A percentile compares a stretch with the other conserved stretches of the same genome.
Conservation (phyloP, 2,888 invertebrate species). For the Lobophora halterata region DNA sequence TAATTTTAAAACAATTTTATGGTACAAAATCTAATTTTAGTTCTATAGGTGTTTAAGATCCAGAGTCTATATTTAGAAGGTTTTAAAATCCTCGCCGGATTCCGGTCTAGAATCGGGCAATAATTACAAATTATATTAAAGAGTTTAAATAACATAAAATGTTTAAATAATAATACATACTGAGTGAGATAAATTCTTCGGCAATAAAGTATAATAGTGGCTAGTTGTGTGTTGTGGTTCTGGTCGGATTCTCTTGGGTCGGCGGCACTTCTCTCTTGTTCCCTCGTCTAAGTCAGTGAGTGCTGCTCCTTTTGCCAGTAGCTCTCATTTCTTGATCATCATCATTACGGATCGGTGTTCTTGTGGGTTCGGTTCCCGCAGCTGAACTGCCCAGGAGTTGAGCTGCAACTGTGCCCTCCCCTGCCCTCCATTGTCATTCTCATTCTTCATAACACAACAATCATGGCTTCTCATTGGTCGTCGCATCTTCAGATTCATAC, state of each 20-base stretch:
- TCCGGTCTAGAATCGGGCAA: conserved; percentile 41
- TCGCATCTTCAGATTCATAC: no score
- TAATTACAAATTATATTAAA: conserved; percentile 44
- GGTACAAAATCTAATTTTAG: conserved; percentile 78
- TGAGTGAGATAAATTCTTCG: conserved; percentile 52
- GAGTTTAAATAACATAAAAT: conserved; percentile 50
- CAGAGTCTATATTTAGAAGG: conserved; percentile 73
- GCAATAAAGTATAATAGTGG: conserved; percentile 43
- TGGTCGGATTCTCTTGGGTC: conserved; percentile 13
- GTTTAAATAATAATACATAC: conserved; percentile 57
- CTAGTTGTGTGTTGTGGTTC: conserved; percentile 37
- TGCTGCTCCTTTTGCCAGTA: conserved; percentile 4
- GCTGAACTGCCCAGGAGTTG: conserved; percentile 22
- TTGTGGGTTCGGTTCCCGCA: conserved; percentile 9
- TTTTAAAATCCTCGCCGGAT: conserved; percentile 47
- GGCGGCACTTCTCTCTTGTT: conserved; percentile 13
- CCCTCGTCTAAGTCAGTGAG: background rate
- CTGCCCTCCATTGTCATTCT: conserved; percentile 29
- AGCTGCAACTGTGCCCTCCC: conserved; percentile 59
- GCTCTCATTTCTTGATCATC: background rate
- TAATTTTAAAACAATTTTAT: conserved; percentile 69
- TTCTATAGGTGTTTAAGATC: conserved; percentile 74
- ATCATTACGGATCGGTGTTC: background rate
- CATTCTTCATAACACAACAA: conserved; percentile 14
- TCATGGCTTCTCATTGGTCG: no score